Evolutionary conservation across 1,140 invertebrate species (phyloP), one percentile per base, ranked within the genome.

Genomic region (Pollicipes pollicipes): DNA sequence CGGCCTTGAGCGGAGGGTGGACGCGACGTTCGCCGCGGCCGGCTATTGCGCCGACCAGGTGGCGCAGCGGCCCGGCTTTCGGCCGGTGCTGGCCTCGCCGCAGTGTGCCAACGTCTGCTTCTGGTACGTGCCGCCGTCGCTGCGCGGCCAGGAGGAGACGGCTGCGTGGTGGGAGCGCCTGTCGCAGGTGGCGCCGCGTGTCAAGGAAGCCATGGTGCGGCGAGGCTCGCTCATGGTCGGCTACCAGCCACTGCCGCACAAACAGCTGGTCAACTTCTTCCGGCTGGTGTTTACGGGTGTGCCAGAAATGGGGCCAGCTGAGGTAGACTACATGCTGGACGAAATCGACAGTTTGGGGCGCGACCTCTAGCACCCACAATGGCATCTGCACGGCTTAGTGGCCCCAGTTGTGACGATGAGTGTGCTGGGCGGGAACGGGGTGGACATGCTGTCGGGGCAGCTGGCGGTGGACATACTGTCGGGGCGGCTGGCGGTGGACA

Each of bases 51-150:
- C 73, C 8, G 27, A 75, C 45, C 70, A 74, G 71, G 72, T 78
- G 6, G 70, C 72, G 35, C 27, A 35, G 16, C 70, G 75, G 32
- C 70, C 73, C 32, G 77, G 74, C 45, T 78, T 78, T 68, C 71
- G 74, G 66, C 70, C 75, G 67, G 75, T 78, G 27, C 68, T 75
- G 24, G 76, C 82, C 0, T 76, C 85, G 58, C 84, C 83, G 68
- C 85, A 91, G 75, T 90, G 88, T 70, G 88, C 89, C 29, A 95
- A 93, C 76, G 85, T 97, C 0, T 95, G 91, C 76, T 96, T 96
- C 76, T 96, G 92, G 92, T 97, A 92, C 77, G 85, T 96, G 69
- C 93, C 94, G 0, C 82, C 80, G 10, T 85, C 82, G n/a, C 83
- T 95, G 81, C 80, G 90, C 68, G 78, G 78, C 1, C 73, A 83